Conservation (phyloP, 2,888 invertebrate genomes). For the Orthosia gothica region DNA sequence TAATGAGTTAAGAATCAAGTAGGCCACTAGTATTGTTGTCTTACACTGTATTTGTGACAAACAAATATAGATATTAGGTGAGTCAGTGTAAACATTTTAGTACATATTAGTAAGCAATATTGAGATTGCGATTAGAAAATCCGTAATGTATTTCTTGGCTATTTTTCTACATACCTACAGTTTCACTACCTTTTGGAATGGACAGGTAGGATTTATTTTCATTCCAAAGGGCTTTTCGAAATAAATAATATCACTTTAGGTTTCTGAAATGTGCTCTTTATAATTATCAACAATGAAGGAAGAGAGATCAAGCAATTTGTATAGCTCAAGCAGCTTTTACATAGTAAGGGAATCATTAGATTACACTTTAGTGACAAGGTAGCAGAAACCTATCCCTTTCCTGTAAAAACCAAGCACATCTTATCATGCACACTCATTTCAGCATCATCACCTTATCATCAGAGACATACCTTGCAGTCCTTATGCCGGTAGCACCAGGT, state of each 20-base stretch:
- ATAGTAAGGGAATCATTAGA: not conserved
- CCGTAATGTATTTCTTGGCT: too few species aligned
- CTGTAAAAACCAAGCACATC: not conserved
- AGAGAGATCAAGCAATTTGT: not conserved
- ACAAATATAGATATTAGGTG: constrained; percentile 3
- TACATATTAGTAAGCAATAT: not conserved
- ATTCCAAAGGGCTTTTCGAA: not conserved
- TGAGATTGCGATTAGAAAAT: too few species aligned
- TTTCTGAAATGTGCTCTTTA: not conserved
- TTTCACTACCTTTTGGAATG: not conserved
- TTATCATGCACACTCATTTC: constrained; percentile 2
- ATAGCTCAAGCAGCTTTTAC: not conserved
- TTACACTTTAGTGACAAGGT: constrained; percentile 13
- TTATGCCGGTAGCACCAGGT: constrained; percentile 90
- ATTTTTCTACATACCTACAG: not conserved
- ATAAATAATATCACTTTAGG: not conserved
- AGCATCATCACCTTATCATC: not conserved
- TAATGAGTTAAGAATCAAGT: constrained; percentile 37
- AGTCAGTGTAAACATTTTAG: not conserved
- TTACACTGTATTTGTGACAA: not conserved
- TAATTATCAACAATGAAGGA: not conserved
- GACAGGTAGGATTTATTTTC: not conserved
- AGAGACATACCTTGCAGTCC: constrained; percentile 85
- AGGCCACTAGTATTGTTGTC: constrained; percentile 29
- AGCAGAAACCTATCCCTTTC: not conserved